phyloP scores from a whole-genome alignment of 2,797 vertebrate genomes.

The Chelidonichthys spinosus region DNA sequence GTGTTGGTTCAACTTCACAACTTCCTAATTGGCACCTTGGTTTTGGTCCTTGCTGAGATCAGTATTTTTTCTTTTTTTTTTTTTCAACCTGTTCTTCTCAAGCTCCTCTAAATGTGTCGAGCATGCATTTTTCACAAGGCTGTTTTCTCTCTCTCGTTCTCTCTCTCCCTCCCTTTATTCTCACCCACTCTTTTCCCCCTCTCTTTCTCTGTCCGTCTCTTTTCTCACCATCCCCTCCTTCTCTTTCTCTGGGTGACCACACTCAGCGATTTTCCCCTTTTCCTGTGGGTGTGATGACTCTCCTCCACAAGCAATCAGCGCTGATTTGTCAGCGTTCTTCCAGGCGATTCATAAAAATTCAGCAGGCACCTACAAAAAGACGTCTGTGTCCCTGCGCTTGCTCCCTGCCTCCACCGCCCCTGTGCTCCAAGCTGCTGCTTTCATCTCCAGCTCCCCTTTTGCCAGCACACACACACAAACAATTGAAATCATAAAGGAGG shows the following conservation, averaged over 20 bases:
- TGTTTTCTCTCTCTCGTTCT: conserved; percentile 51
- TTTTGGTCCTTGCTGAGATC: conserved; percentile 87
- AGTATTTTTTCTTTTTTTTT: conserved; percentile 68
- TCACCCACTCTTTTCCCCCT: conserved; percentile 42
- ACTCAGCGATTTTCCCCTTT: conserved; percentile 85
- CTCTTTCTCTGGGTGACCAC: conserved; percentile 78
- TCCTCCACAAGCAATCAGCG: conserved; percentile 84
- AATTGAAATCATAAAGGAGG: conserved; percentile 42
- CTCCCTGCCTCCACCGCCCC: conserved; percentile 56
- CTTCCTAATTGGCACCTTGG: conserved; percentile 85
- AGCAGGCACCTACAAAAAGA: conserved; percentile 83
- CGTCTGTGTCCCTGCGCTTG: conserved; percentile 54
- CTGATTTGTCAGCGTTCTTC: conserved; percentile 88
- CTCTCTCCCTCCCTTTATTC: conserved; percentile 27
- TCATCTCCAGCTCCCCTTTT: conserved; percentile 42
- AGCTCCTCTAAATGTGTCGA: conserved; percentile 85
- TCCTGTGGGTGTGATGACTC: conserved; percentile 88
- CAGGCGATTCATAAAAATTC: conserved; percentile 86
- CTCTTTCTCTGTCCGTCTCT: conserved; percentile 53
- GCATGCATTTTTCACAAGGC: conserved; percentile 82
- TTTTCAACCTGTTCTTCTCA: conserved; percentile 76
- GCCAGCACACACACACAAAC: conserved; percentile 48
- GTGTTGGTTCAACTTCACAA: conserved; percentile 82
- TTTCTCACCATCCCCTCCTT: conserved; percentile 61
- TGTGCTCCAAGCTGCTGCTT: conserved; percentile 51